Evolutionary conservation across 1,140 invertebrate species (phyloP), one percentile per base, ranked within the genome.

Genomic region (Cheumatopsyche charites): DNA sequence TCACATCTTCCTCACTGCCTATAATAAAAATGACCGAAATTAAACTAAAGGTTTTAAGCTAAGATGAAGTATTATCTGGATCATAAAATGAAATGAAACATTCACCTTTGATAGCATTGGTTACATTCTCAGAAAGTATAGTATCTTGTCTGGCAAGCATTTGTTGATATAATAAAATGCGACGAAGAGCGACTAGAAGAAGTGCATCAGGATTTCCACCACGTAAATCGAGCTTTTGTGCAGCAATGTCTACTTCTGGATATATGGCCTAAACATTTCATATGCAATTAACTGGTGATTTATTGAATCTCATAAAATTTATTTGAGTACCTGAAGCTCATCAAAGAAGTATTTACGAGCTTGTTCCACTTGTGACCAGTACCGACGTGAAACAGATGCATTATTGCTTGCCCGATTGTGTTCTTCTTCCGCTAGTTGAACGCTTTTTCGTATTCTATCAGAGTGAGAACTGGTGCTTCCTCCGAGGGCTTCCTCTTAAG

Each of bases 331-430:
- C 78, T 90, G 86, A 42, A 94, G 81, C 80, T 94, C 91, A 13
- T 91, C 87, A 66, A 89, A 84, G 73, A 92, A 93, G 75, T 88
- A 85, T 70, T 87, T 86, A 0, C 91, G 84, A 2, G 91, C 90
- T n/a, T 84, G 78, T 74, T 90, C 88, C 15, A 92, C 86, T 61
- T 76, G 75, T 3, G 75, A 69, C 72, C 75, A 76, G 43, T 76
- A 76, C 0, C 62, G 42, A 1, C 42, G 12, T 1, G 71, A 70
- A 11, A 76, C 61, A 6, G 65, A 68, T 11, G 75, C 65, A 13
- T 63, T 55, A 1, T 58, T 29, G 49, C 66, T 73, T 2, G 41
- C 66, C 17, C 49, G 66, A 29, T 76, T 69, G 19, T 73, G 73
- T 0, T 68, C 72, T 21, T 55, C 45, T 15, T 43, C 23, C 11